Base-by-base conservation (phyloP, 2,888 invertebrate species). In the Drosophila flavopinicola region DNA sequence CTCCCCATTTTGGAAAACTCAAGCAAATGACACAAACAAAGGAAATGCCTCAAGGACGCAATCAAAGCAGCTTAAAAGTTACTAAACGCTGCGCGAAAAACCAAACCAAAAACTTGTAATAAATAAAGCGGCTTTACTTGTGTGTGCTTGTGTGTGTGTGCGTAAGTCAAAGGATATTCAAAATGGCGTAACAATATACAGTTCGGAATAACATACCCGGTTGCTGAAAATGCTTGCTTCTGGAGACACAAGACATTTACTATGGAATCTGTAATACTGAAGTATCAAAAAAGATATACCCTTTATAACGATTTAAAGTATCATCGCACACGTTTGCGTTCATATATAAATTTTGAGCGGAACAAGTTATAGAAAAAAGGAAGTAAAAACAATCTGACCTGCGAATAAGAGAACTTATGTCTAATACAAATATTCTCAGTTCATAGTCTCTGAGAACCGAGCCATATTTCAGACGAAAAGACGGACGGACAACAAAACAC, bases 51-150 rank as follows among this genome's bases (percentile, higher is more conserved):
- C 52, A 72, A 82, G 82, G 78, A 68, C 67, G 60, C 67, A 66
- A 78, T 85, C 59, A 65, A 64, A 67, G 59, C 49, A 47, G 71
- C 75, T 78, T 71, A 66, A 79, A 82, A 82, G 59, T 78, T 80
- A 54, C 44, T 53, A 63, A 63, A 49, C 53, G 60, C 48, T 38
- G 27, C 41, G 63, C 63, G 51, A 20, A 45, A 41, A 45, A 33
- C 42, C 49, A 67, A 64, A 29, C 56, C 37, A 60, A 56, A 59
- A 67, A 64, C 47, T 48, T 61, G 51, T 75, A 71, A 78, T 82
- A 78, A 78, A 82, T 78, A 74, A 66, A 45, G 30, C 29, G 17
- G 42, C 32, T 24, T 1, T 38, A 9, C 9, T 13, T 15, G 6
- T 23, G n/a, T 42, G 25, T 27, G 39, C 39, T 37, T 49, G 42